Base-by-base conservation (phyloP, 2,797 vertebrate species). In the Todus mexicanus region DNA sequence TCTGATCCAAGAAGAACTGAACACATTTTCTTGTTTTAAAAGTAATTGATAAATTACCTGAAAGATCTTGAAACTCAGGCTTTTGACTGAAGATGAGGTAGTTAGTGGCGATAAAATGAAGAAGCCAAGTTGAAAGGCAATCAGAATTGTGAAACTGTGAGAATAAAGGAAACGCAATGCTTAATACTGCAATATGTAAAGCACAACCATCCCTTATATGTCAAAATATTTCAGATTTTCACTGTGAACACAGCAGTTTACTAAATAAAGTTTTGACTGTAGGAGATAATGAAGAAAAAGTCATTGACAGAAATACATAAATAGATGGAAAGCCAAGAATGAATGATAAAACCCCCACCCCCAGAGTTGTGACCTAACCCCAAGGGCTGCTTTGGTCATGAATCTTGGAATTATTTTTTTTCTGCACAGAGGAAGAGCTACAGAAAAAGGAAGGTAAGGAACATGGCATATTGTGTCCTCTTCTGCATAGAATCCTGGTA, bases 71-170 rank as follows among this genome's bases (percentile, higher is more conserved):
- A 98, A 99, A 99, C 96, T 99, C 99, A 2, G 98, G 98, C 96
- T 99, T 99, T 95, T 99, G 99, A 90, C 99, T 99, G 98, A 99
- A 99, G 98, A 99, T 99, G 97, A 99, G 98, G 98, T 99, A 99
- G 98, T 99, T 99, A 89, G 99, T 99, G 94, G 99, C 98, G 54
- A 99, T 99, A 95, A 99, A 99, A 98, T 99, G 98, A 81, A 99
- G 99, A 37, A 99, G 98, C 99, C 99, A 99, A 22, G 98, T 97
- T 17, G 99, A 99, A 85, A 99, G 98, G 96, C 99, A 98, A 90
- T 99, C 98, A 45, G 99, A 99, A 54, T 99, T 99, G 98, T 99
- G 99, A 95, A 99, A 99, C 99, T 99, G 96, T 15, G 61, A 94
- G 78, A 71, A 73, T 80, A 75, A 54, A 73, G 42, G 59, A 86